Evolutionary conservation across 2,113 vertebrate genomes (phyloP).

Genomic region (Syrrhaptes paradoxus): DNA sequence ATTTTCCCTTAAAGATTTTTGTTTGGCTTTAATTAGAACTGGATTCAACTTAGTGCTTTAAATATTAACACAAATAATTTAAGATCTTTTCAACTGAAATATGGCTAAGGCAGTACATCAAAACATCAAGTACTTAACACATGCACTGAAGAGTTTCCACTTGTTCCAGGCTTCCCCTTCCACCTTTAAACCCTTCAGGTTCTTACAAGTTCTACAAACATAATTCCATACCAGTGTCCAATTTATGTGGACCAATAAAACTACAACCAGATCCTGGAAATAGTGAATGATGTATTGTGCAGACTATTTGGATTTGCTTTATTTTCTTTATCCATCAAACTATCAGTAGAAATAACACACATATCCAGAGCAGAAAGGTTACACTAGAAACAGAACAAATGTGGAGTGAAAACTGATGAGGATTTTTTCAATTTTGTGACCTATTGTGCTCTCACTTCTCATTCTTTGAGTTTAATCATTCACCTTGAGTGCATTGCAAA

Average conservation of each 20-base stretch:
- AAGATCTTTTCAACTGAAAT: neutral
- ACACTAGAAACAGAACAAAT: neutral
- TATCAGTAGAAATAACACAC: neutral
- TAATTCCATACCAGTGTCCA: neutral
- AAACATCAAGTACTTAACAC: neutral
- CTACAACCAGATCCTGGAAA: neutral
- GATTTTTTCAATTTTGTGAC: neutral
- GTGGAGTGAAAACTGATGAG: neutral
- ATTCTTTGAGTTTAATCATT: neutral
- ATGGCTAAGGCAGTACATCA: neutral
- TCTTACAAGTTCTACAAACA: neutral
- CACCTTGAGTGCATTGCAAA: neutral
- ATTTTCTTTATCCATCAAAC: neutral
- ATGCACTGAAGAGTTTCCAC: neutral
- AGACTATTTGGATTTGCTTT: neutral
- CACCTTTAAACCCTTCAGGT: neutral
- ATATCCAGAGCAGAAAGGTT: neutral
- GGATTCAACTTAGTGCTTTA: neutral
- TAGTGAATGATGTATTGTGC: fast-evolving
- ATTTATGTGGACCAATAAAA: neutral
- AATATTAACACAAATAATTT: neutral
- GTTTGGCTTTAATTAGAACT: neutral
- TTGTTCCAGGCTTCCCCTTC: neutral
- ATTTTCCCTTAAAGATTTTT: neutral
- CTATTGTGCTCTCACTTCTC: neutral